Evolutionary conservation across 2,113 vertebrate genomes (phyloP), one percentile per base, ranked within the genome.

Genomic region (Hystrix cristata): DNA sequence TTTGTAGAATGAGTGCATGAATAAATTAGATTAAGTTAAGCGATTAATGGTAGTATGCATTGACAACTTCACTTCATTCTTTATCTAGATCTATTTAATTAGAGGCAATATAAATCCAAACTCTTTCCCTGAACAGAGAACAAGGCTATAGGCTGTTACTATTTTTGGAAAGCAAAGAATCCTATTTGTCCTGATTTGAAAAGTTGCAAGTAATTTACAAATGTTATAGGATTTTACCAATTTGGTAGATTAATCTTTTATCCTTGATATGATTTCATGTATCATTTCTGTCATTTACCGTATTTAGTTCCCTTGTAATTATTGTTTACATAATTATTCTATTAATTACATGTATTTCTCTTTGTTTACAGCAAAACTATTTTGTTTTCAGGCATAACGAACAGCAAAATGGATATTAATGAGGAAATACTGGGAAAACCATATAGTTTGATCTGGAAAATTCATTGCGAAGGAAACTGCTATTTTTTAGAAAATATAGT

Each of bases 401-500:
- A 95, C 91, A 95, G 76, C 64, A 46, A 95, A 78, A 76, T 96
- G 90, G 98, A 91, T 9, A 55, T 53, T 31, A n/a, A 29, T 86
- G 91, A 51, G 74, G 74, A 60, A 53, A 31, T 43, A 95, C 83
- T 67, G 31, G 34, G 46, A 76, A 97, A 98, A 96, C 80, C 93
- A 95, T 27, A 69, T 7, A 95, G 60, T 57, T 71, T 95, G 8
- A 86, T 87, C 57, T 79, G 80, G 86, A 27, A 29, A 88, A 95
- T 91, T 97, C 0, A 0, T 31, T 93, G 90, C 38, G 11, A 16
- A 97, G 59, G 60, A 38, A 83, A 88, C 59, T 95, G 90, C 60
- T 31, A 69, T 86, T 97, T 83, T 51, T 88, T 60, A 95, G 94
- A 95, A 97, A 93, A 95, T 95, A 86, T 97, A 96, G 97, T 97